Base-by-base conservation (phyloP, 2,888 invertebrate species). In the Drosophila borealis region DNA sequence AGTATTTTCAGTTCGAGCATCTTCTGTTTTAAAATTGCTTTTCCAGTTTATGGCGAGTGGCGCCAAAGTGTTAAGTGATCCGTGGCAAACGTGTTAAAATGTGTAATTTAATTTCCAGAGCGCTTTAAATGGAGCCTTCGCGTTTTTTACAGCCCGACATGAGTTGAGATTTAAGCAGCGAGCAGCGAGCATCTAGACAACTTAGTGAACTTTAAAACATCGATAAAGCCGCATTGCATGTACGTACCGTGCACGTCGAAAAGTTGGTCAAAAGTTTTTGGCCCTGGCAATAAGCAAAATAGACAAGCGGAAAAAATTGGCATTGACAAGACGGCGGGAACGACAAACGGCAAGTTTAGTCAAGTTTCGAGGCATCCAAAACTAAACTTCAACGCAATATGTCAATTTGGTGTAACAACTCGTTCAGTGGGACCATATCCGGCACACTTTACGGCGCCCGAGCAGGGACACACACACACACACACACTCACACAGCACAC, bases 381-480 rank as follows among this genome's bases (percentile, higher is more conserved):
- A 66, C 63, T 66, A 56, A 84, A 82, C 70, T 77, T 80, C 67
- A 70, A 63, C 71, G 88, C 83, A 84, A 89, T 83, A 84, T 87
- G 88, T 84, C 88, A 89, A 89, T 83, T 86, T 88, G 89, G 71
- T 69, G 69, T 80, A 70, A 66, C 80, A 80, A 80, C 89, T 83
- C 87, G 78, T 80, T 81, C 82, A 75, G 49, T 73, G 72, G 66
- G 70, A 67, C 78, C 61, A 62, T 61, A 51, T 60, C 66, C 57
- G 67, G 53, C 72, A 41, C 77, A 64, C 56, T 78, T 72, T 59
- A 77, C 50, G 59, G 37, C 39, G 45, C 14, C 25, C 33, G 19
- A 55, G 65, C 48, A 48, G 56, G 25, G 70, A 41, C 17, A 41
- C 17, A 2, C 41, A 8, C 17, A 10, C 41, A 17, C 41, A 17